Conservation (phyloP, 1,140 invertebrate genomes). For the Cotesia typhae region DNA sequence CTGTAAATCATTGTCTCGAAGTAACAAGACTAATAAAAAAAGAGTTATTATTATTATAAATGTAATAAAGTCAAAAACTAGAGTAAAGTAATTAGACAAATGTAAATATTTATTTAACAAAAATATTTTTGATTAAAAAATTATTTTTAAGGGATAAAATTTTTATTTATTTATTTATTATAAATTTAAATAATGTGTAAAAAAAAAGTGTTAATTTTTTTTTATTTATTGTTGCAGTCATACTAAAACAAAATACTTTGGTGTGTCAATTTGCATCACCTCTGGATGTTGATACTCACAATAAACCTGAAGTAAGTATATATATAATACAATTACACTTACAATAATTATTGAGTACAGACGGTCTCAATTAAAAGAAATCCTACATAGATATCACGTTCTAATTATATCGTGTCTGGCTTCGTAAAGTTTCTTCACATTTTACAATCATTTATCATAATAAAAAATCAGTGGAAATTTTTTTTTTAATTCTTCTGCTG, state of each 20-base stretch:
- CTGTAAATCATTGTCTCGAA: background rate
- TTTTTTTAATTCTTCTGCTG: slow-evolving; percentile 12
- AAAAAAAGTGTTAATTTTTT: background rate
- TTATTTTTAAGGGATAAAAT: too few species aligned
- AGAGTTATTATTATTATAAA: background rate
- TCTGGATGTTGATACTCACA: slow-evolving; percentile 92
- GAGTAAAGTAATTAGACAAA: background rate
- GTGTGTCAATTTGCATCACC: slow-evolving; percentile 97
- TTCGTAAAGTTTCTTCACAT: slow-evolving; percentile 23
- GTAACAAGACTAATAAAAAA: background rate
- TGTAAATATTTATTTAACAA: background rate
- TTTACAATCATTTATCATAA: slow-evolving; percentile 7
- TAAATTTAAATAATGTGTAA: background rate
- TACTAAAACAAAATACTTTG: slow-evolving; percentile 86
- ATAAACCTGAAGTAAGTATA: slow-evolving; percentile 89
- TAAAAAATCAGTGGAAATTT: slow-evolving; percentile 11
- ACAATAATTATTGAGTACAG: background rate
- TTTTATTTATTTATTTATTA: slow-evolving; percentile 17
- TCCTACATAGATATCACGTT: slow-evolving; percentile 17
- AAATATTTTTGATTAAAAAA: background rate
- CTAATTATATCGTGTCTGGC: slow-evolving; percentile 22
- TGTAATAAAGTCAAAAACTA: background rate
- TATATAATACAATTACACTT: too few species aligned
- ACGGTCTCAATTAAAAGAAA: slow-evolving; percentile 34
- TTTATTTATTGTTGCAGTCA: slow-evolving; percentile 76